Conservation (phyloP, 2,888 invertebrate species). For the Busseola fusca region DNA sequence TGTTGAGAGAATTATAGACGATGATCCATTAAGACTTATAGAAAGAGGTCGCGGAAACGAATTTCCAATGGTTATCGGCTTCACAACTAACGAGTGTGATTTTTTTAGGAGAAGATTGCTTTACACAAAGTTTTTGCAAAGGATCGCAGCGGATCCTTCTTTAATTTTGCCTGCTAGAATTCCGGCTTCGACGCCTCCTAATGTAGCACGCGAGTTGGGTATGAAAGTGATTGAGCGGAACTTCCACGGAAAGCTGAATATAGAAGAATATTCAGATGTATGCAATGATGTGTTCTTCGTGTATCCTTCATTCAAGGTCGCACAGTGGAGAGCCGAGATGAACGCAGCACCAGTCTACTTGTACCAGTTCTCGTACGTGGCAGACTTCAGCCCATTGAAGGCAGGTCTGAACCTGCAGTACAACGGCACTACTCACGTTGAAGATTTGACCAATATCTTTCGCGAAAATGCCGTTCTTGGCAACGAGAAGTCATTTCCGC, state of each 20-base stretch:
- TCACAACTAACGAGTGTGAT: constrained; percentile 57
- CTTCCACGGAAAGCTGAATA: constrained; percentile 53
- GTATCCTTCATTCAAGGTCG: constrained; percentile 65
- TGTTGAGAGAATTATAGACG: constrained; percentile 63
- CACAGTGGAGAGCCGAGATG: constrained; percentile 54
- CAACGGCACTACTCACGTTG: constrained; percentile 78
- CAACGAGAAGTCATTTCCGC: constrained; percentile 35
- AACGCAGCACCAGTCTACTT: constrained; percentile 76
- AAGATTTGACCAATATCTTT: constrained; percentile 84
- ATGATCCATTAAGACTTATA: constrained; percentile 63
- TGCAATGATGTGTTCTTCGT: constrained; percentile 58
- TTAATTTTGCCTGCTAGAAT: constrained; percentile 57
- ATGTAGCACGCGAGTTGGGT: constrained; percentile 49
- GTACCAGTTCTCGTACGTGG: constrained; percentile 84
- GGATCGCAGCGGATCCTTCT: constrained; percentile 64
- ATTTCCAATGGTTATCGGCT: constrained; percentile 63
- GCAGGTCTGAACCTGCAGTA: constrained; percentile 63
- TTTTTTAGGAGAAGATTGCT: constrained; percentile 37
- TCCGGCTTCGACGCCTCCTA: constrained; percentile 42
- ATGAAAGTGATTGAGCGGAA: constrained; percentile 52
- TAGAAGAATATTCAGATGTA: constrained; percentile 50
- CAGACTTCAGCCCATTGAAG: constrained; percentile 78
- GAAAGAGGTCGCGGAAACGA: constrained; percentile 64
- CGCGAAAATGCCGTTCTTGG: constrained; percentile 60
- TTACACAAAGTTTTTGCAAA: constrained; percentile 41